These are phyloP conservation scores for Nesidiocoris tenuis DNA, from an alignment of 2,888 invertebrate species.

Conservation along the genomic window DNA sequence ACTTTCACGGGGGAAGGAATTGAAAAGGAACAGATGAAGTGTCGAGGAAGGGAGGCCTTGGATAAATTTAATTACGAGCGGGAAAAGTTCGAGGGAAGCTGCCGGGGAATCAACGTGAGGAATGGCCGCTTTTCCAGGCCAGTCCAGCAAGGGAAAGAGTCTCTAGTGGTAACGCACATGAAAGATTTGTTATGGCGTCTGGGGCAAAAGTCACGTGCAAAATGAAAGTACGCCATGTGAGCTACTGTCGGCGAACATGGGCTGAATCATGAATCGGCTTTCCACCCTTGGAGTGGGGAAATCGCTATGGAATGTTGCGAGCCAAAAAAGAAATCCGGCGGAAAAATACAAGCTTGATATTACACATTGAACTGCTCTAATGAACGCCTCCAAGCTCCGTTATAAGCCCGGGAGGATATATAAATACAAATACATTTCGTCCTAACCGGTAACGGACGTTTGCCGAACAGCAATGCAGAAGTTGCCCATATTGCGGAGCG, in stretches of 20 bases:
- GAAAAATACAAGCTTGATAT: neutral
- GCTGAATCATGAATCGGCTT: neutral
- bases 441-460: neutral
- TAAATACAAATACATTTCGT: neutral
- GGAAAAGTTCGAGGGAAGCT: neutral
- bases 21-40: neutral
- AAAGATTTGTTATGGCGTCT: neutral
- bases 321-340: neutral
- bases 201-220: neutral
- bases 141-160: neutral
- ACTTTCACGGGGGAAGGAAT: neutral
- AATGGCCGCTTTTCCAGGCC: neutral
- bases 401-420: too few species aligned
- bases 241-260: neutral
- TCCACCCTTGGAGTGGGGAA: neutral
- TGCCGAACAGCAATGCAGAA: neutral
- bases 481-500: neutral
- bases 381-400: too few species aligned
- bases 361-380: too few species aligned
- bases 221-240: neutral
- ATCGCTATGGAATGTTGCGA: neutral
- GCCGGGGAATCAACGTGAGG: neutral
- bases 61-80: neutral
- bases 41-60: neutral
- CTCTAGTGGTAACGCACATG: neutral